A percentile compares a stretch with the other conserved stretches of the same genome.
phyloP scores from a whole-genome alignment of 2,113 vertebrate genomes.

The Cololabis saira region DNA sequence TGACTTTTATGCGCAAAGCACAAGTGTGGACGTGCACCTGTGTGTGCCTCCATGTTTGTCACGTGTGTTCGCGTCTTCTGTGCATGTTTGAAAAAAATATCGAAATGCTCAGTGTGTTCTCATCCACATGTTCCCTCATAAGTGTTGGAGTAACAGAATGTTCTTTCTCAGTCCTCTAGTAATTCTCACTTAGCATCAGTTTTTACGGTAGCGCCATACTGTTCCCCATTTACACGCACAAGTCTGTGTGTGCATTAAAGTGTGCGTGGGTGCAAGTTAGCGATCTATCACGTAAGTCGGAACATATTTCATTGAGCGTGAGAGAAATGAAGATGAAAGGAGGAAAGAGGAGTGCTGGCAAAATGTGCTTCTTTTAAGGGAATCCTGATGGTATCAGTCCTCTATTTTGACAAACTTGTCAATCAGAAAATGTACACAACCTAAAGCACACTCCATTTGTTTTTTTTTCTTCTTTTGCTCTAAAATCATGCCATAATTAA shows the following conservation, averaged over 20 bases:
- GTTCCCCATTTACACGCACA: neutral
- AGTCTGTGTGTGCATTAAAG: slow-evolving; percentile 2
- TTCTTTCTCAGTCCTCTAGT: slow-evolving; percentile 68
- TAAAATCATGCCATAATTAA: too few relatives aligned
- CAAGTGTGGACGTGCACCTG: neutral
- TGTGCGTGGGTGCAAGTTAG: slow-evolving; percentile 26
- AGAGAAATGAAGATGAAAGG: slow-evolving; percentile 6
- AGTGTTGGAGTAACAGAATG: slow-evolving; percentile 72
- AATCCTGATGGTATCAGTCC: slow-evolving; percentile 7
- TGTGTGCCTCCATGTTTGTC: slow-evolving; percentile 1
- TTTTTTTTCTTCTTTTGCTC: neutral
- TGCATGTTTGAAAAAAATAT: slow-evolving; percentile 27
- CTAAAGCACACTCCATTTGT: neutral
- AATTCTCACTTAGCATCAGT: slow-evolving; percentile 53
- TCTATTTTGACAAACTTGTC: neutral
- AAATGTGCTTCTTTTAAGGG: slow-evolving; percentile 38
- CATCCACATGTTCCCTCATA: slow-evolving; percentile 56
- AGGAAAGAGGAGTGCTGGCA: slow-evolving; percentile 12
- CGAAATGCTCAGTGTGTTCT: slow-evolving; percentile 49
- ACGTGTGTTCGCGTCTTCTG: neutral
- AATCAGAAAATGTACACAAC: too few relatives aligned
- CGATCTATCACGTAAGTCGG: slow-evolving; percentile 57
- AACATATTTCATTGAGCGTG: slow-evolving; percentile 37
- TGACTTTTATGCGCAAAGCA: neutral
- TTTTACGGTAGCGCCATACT: slow-evolving; percentile 25